phyloP scores from a whole-genome alignment of 2,888 invertebrate species.

The Autographa gamma region DNA sequence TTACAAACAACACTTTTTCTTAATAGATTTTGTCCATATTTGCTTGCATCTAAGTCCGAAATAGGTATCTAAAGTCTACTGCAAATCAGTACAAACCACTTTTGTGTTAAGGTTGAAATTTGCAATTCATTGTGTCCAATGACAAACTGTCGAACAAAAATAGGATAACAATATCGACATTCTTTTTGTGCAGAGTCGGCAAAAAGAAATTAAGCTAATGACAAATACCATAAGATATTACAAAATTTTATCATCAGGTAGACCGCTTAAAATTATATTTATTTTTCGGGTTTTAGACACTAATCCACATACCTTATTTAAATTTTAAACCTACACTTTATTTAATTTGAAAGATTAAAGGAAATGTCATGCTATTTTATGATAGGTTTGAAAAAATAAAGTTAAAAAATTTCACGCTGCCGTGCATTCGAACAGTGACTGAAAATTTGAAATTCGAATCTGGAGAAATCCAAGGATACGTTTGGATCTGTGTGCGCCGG shows the following conservation, averaged over 20 bases:
- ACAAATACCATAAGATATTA: conserved; percentile 21
- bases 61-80: neutral
- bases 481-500: conserved; percentile 64
- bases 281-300: conserved; percentile 30
- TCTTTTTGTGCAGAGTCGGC: neutral
- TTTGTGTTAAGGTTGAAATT: neutral
- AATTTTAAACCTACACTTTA: conserved; percentile 49
- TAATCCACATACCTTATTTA: conserved; percentile 38
- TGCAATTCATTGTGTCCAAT: neutral
- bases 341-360: conserved; percentile 50
- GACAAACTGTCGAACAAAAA: neutral
- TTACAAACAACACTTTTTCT: no score
- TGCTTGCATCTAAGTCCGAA: neutral
- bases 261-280: conserved; percentile 22
- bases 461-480: conserved; percentile 78
- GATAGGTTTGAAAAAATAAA: conserved; percentile 53
- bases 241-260: conserved; percentile 24
- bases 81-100: neutral
- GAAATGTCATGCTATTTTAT: conserved; percentile 36
- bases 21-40: no score
- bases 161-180: neutral
- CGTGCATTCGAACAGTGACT: conserved; percentile 78
- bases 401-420: conserved; percentile 73
- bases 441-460: conserved; percentile 88
- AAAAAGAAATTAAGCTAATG: conserved; percentile 20